Base-by-base conservation (phyloP, 2,888 invertebrate genomes). In the Camponotus fellah region DNA sequence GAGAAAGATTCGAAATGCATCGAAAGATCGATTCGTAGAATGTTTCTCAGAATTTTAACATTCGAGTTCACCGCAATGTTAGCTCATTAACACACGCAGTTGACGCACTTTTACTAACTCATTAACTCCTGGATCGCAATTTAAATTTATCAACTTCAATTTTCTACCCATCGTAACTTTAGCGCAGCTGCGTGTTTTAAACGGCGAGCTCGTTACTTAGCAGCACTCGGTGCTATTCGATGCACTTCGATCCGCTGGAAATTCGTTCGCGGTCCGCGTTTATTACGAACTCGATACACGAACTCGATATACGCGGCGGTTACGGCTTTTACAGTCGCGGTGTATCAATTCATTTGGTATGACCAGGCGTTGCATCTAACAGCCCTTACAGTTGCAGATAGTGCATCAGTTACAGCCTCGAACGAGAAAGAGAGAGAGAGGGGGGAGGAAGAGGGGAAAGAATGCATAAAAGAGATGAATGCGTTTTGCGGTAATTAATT, bases 311-410 rank as follows among this genome's bases (percentile, higher is more conserved):
- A 17, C 21, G 8, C 12, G 21, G n/a, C 21, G 26, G 37, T 64
- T 17, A 32, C 17, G 12, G 40, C 43, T 40, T 72, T 60, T 72
- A 72, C 4, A 26, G 17, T 26, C 26, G 40, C 9, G 72, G 60
- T 10, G 14, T 72, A 65, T 76, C 66, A 49, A 34, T 76, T 76
- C 21, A 49, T 65, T 76, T 76, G 65, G 34, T 21, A 75, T 26
- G 34, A 49, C 17, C 32, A 32, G 14, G 21, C 26, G 34, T 34
- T 76, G 49, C 37, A 65, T 62, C 46, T 65, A 75, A 75, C 9
- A 62, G 21, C 3, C 17, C 34, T 10, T 32, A 17, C 46, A 14
- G 34, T 17, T 34, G 62, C 17, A 46, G 46, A 46, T 46, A 46
- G 46, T 12, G 46, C 0, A 34, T 34, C 62, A 62, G 6, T 49